These are phyloP conservation scores for Porites cylindrica DNA, from an alignment of 92 coral and sea anemone genomes.

Conservation along the genomic window DNA sequence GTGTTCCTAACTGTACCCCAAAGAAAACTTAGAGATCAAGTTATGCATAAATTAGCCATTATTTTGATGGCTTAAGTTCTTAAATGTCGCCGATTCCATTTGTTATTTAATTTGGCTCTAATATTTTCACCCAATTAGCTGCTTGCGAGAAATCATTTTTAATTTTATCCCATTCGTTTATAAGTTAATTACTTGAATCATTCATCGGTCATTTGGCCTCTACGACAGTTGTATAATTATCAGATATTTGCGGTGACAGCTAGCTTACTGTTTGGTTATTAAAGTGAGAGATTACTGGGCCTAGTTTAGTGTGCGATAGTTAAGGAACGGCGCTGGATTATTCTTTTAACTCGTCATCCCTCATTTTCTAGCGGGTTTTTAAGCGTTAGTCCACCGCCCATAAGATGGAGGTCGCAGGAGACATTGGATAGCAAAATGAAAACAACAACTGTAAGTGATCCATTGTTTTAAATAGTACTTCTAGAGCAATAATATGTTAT, in stretches of 20 bases:
- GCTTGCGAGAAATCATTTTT: neutral
- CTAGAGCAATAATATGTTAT: conserved; percentile 2
- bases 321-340: neutral
- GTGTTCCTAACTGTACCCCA: conserved; percentile 15
- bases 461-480: conserved; percentile 32
- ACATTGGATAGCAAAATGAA: conserved; percentile 48
- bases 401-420: conserved; percentile 52
- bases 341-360: neutral
- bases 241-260: conserved; percentile 34
- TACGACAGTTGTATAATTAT: conserved; percentile 44
- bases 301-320: neutral
- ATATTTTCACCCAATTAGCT: conserved; percentile 17
- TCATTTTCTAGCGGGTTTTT: conserved; percentile 44
- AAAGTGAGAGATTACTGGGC: neutral
- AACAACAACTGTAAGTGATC: conserved; percentile 54
- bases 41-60: conserved; percentile 52
- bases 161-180: conserved; percentile 14
- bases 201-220: conserved; percentile 25
- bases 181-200: conserved; percentile 22
- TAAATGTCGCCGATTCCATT: neutral
- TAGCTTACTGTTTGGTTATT: conserved; percentile 21
- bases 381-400: conserved; percentile 38
- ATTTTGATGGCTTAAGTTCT: neutral
- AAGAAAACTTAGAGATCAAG: conserved; percentile 48
- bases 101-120: neutral